Evolutionary conservation across 2,888 invertebrate genomes (phyloP).

Genomic region (Tipula vernalis): DNA sequence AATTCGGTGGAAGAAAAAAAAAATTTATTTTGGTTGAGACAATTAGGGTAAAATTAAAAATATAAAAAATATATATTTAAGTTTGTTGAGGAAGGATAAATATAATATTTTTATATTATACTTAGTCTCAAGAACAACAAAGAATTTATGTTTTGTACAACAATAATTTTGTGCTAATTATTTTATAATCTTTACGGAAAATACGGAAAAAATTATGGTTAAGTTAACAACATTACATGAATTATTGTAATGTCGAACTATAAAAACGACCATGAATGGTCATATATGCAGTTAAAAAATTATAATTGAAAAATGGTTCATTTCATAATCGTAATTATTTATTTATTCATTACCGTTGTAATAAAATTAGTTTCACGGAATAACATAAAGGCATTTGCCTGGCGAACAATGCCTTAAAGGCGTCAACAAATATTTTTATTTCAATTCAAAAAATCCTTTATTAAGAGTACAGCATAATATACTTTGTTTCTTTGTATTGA

Average conservation of each 20-base stretch:
- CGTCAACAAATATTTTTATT: too few relatives aligned
- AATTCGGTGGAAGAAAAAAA: neutral
- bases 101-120: neutral
- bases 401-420: too few relatives aligned
- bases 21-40: neutral
- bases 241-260: neutral
- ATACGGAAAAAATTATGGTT: neutral
- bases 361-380: too few relatives aligned
- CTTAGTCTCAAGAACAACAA: neutral
- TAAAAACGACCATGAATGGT: too few relatives aligned
- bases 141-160: neutral
- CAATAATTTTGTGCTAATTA: neutral
- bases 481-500: too few relatives aligned
- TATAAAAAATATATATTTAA: neutral
- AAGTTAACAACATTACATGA: neutral
- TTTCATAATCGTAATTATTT: too few relatives aligned
- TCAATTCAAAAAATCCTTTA: too few relatives aligned
- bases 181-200: neutral
- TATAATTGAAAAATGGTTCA: too few relatives aligned
- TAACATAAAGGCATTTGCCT: too few relatives aligned
- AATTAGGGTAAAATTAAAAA: neutral
- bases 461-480: too few relatives aligned
- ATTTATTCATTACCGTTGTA: too few relatives aligned
- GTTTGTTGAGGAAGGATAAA: neutral
- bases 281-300: too few relatives aligned